Conservation (phyloP, 2,113 vertebrate species). For the Pteruthius melanotis region DNA sequence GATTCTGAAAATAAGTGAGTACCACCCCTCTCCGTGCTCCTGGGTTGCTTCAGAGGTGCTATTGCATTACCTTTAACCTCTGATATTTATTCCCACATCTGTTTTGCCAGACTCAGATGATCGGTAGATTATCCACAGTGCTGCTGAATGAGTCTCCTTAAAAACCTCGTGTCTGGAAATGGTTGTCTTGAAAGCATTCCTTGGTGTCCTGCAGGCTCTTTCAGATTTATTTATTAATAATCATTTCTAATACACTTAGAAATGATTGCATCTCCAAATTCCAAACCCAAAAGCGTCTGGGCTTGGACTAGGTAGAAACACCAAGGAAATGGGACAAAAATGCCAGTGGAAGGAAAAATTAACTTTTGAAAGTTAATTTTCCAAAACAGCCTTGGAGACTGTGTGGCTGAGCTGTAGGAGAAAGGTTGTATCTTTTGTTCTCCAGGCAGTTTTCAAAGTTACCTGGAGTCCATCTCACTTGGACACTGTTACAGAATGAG, state of each 20-base stretch:
- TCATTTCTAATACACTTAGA: neutral
- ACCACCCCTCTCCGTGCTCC: neutral
- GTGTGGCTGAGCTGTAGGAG: neutral
- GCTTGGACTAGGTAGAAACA: neutral
- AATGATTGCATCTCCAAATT: accelerated
- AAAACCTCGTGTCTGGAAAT: neutral
- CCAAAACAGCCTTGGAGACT: neutral
- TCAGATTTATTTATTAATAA: neutral
- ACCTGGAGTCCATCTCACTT: neutral
- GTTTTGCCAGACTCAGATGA: neutral
- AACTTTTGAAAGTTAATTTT: neutral
- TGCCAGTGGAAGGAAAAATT: neutral
- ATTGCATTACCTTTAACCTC: neutral
- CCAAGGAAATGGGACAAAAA: neutral
- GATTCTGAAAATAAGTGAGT: conserved; percentile 98
- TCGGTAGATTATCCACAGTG: neutral
- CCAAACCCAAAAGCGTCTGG: neutral
- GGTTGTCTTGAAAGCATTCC: neutral
- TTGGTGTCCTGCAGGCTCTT: neutral
- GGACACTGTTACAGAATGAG: neutral
- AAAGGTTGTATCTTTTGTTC: neutral
- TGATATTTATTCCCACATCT: neutral
- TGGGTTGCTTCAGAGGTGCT: neutral
- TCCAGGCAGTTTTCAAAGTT: neutral
- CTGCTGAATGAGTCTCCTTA: neutral